These are phyloP conservation scores for Melanaphis sacchari DNA, from an alignment of 1,140 invertebrate species.

Conservation along the genomic window DNA sequence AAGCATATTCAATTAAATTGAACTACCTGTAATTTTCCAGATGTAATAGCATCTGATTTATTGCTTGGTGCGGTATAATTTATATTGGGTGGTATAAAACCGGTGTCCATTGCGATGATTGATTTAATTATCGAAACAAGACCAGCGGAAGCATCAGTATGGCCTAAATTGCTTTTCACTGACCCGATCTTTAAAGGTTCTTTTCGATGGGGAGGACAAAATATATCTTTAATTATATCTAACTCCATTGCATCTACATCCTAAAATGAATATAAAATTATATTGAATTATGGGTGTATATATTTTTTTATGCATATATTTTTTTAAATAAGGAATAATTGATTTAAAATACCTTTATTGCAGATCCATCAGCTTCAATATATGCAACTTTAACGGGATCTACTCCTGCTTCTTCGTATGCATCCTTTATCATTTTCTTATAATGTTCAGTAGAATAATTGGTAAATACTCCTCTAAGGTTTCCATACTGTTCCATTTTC, in stretches of 20 bases:
- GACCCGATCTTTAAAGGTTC: constrained; percentile 76
- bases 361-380: constrained; percentile 62
- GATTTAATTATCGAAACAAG: constrained; percentile 82
- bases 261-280: constrained; percentile 41
- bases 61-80: constrained; percentile 68
- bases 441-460: constrained; percentile 10
- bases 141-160: constrained; percentile 86
- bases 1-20: constrained; percentile 19
- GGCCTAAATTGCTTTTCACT: constrained; percentile 80
- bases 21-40: constrained; percentile 65
- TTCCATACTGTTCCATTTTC: constrained; percentile 70
- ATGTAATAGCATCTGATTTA: constrained; percentile 67
- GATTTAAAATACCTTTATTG: constrained; percentile 59
- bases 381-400: constrained; percentile 66
- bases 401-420: constrained; percentile 64
- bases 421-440: constrained; percentile 58
- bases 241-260: constrained; percentile 59
- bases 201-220: constrained; percentile 56
- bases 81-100: constrained; percentile 75
- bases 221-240: constrained; percentile 58
- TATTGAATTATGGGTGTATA: neutral
- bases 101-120: constrained; percentile 75
- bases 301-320: too few relatives aligned
- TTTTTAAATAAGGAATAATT: neutral
- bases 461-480: constrained; percentile 64